phyloP scores from a whole-genome alignment of 2,888 invertebrate genomes.

The Merodon equestris region DNA sequence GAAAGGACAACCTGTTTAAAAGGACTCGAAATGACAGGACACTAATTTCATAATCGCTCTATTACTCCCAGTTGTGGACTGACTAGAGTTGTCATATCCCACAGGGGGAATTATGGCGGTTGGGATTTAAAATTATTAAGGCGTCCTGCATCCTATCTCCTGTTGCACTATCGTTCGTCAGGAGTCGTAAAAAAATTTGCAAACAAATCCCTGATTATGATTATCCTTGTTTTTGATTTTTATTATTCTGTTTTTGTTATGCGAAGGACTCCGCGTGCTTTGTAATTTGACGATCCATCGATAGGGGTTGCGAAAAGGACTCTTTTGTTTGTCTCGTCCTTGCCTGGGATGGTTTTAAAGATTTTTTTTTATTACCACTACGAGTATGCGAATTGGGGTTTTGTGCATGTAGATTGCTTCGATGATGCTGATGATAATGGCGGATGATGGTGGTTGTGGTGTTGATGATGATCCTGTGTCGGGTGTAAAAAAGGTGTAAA shows the following conservation, averaged over 20 bases:
- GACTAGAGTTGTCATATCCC: not conserved
- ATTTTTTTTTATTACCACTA: conserved; percentile 49
- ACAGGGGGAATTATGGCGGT: no score
- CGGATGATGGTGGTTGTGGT: conserved; percentile 25
- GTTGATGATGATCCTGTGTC: conserved; percentile 55
- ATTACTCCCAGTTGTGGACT: conserved; percentile 39
- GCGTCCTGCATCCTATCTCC: not conserved
- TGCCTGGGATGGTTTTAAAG: conserved; percentile 12
- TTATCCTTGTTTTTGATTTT: conserved; percentile 40
- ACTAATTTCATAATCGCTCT: conserved; percentile 60
- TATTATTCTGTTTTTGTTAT: conserved; percentile 8
- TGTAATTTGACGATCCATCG: conserved; percentile 55
- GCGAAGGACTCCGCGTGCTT: conserved; percentile 8
- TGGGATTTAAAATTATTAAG: conserved; percentile 37
- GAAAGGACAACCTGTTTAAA: not conserved
- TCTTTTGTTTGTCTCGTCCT: conserved; percentile 27
- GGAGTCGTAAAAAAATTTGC: conserved; percentile 51
- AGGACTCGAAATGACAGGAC: conserved; percentile 14
- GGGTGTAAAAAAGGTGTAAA: conserved; percentile 67
- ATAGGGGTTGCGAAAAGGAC: conserved; percentile 53
- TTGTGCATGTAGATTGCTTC: conserved; percentile 25
- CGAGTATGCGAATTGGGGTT: conserved; percentile 31
- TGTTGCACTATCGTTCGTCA: conserved; percentile 9
- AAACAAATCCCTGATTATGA: conserved; percentile 55
- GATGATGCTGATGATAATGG: conserved; percentile 29